phyloP scores from a whole-genome alignment of 2,113 vertebrate species.

The Poecilia latipinna region DNA sequence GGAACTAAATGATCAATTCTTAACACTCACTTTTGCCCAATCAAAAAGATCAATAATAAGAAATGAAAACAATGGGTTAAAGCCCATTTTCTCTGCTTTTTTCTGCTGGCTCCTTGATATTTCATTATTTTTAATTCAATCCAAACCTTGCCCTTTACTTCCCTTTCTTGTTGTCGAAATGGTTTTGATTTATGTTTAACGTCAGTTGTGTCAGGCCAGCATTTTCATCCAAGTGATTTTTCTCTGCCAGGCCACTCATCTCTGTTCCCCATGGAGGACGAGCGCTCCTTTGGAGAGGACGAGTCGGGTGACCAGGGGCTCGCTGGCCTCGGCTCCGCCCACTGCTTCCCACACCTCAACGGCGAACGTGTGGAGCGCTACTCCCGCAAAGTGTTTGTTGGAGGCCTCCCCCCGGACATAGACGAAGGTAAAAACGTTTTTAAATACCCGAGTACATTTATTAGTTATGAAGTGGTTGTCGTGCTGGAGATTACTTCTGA shows the following conservation, averaged over 20 bases:
- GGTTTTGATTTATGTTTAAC: neutral
- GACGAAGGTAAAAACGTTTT: conserved; percentile 88
- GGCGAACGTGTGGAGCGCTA: conserved; percentile 96
- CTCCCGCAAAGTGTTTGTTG: conserved; percentile 97
- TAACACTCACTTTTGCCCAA: neutral
- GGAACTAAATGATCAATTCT: neutral
- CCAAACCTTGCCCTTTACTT: neutral
- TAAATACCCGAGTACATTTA: neutral
- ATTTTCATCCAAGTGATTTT: conserved; percentile 17
- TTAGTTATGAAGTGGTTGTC: neutral
- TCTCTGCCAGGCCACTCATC: conserved; percentile 89
- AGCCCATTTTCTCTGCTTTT: neutral
- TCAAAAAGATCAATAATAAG: neutral
- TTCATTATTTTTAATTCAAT: conserved; percentile 13
- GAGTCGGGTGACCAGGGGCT: conserved; percentile 92
- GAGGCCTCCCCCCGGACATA: conserved; percentile 96
- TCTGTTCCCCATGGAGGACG: conserved; percentile 98
- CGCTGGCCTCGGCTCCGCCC: conserved; percentile 91
- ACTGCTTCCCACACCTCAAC: conserved; percentile 97
- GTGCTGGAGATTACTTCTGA: neutral
- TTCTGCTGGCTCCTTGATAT: neutral
- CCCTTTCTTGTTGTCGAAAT: conserved; percentile 1
- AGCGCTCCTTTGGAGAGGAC: conserved; percentile 90
- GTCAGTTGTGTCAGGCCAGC: neutral
- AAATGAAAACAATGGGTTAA: neutral